Percentiles rank a stretch among this genome's conserved stretches.
phyloP scores from a whole-genome alignment of 1,140 invertebrate species.

The Caenorhabditis remanei region DNA sequence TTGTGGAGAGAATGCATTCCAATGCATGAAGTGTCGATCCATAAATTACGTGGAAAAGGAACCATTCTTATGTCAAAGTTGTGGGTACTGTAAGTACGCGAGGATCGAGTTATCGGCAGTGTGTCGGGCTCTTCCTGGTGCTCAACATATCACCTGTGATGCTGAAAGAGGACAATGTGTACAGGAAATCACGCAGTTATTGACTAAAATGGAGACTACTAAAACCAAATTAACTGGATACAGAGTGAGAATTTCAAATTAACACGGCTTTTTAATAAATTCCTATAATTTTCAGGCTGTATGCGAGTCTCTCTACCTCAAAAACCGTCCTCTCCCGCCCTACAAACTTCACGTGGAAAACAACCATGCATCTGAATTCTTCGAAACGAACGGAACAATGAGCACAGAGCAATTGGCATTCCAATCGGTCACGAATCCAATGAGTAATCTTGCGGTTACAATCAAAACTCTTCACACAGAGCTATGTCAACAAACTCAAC shows the following conservation, averaged over 20 bases:
- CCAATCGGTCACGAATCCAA: conserved; percentile 12
- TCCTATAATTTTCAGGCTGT: conserved; percentile 80
- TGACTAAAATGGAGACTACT: conserved; percentile 20
- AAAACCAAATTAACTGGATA: conserved; percentile 33
- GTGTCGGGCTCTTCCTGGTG: conserved; percentile 90
- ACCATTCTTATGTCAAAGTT: conserved; percentile 96
- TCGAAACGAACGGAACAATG: conserved; percentile 21
- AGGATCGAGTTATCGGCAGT: conserved; percentile 94
- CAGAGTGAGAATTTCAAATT: not conserved
- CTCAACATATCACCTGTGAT: conserved; percentile 95
- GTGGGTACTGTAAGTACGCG: conserved; percentile 99
- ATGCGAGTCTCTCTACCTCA: conserved; percentile 59
- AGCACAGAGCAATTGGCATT: not conserved
- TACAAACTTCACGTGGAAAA: conserved; percentile 43
- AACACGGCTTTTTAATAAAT: too few relatives aligned
- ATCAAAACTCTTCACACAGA: conserved; percentile 37
- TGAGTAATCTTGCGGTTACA: not conserved
- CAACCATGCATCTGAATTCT: conserved; percentile 31
- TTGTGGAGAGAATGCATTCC: conserved; percentile 98
- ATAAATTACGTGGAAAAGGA: conserved; percentile 99
- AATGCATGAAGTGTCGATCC: conserved; percentile 95
- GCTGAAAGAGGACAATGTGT: conserved; percentile 84
- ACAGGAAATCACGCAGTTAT: conserved; percentile 13
- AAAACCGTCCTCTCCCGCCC: conserved; percentile 24
- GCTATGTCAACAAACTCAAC: conserved; percentile 59